Base-by-base conservation (phyloP, 1,140 invertebrate species). In the Meloidogyne exigua region DNA sequence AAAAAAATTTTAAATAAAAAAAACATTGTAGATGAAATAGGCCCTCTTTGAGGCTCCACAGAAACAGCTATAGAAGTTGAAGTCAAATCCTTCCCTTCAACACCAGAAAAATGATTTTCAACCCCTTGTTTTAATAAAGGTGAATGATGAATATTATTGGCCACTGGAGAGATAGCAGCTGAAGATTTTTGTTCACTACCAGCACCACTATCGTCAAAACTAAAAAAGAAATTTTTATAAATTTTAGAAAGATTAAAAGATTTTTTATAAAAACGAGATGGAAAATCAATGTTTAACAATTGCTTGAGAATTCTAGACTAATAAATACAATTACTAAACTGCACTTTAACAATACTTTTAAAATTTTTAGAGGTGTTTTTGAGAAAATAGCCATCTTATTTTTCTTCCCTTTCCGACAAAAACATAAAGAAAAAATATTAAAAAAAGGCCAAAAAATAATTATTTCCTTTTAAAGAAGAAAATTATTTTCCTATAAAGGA, bases 161-260 rank as follows among this genome's bases (percentile, higher is more conserved):
- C 18, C 7, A n/a, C 49, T 9, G 49, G 49, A 57, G 49, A 57
- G 7, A 57, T n/a, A 57, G 49, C 49, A 57, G 49, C 49, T n/a
- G 49, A 57, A 57, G 49, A 57, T 57, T 57, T 18, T 57, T 57
- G 49, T n/a, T 57, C 49, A 57, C 49, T 57, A 57, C 49, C 49
- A 57, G 49, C n/a, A 57, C 49, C 49, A 5, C 49, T 57, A 57
- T 57, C 49, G 49, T 57, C 49, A 57, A 68, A 42, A 32, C 66
- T 68, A 7, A 18, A 42, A 68, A 67, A 67, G 12, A 28, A 13
- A 1, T 13, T 3, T 2, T 13, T 18, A 49, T 49, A 57, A 57
- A 57, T n/a, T 57, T 57, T 57, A 15, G 2, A 57, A 57, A 57
- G 7, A n/a, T 57, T n/a, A 1, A 21, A 0, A 44, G 13, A 2